Evolutionary conservation across 2,888 invertebrate species (phyloP).

Genomic region (Mythimna impura): DNA sequence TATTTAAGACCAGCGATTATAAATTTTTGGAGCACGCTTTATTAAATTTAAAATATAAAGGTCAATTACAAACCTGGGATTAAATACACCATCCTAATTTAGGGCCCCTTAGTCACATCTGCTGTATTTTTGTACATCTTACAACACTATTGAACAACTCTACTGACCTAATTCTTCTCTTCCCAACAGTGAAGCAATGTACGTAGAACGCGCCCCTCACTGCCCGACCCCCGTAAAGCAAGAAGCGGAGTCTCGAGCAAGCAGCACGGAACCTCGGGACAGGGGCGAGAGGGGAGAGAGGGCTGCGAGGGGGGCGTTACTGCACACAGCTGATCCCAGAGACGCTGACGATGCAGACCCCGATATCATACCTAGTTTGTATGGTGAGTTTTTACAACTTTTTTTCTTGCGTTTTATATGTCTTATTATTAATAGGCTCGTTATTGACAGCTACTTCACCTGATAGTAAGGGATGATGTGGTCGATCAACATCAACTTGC

Average conservation of each 20-base stretch:
- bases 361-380: constrained; percentile 96
- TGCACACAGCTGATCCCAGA: constrained; percentile 80
- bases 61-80: no score
- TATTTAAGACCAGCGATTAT: no score
- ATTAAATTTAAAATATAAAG: no score
- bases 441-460: no score
- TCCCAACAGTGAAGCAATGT: constrained; percentile 82
- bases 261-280: constrained; percentile 84
- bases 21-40: no score
- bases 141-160: no score
- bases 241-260: constrained; percentile 90
- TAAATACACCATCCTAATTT: no score
- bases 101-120: no score
- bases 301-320: constrained; percentile 82
- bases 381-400: constrained; percentile 91
- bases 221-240: constrained; percentile 86
- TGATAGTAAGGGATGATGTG: no score
- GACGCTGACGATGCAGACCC: constrained; percentile 94
- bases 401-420: background rate
- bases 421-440: background rate
- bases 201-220: constrained; percentile 81
- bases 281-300: constrained; percentile 75
- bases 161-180: background rate
- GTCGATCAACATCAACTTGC: no score
- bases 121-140: no score